Base-by-base conservation (phyloP, 2,113 vertebrate species). In the Saiga tatarica region DNA sequence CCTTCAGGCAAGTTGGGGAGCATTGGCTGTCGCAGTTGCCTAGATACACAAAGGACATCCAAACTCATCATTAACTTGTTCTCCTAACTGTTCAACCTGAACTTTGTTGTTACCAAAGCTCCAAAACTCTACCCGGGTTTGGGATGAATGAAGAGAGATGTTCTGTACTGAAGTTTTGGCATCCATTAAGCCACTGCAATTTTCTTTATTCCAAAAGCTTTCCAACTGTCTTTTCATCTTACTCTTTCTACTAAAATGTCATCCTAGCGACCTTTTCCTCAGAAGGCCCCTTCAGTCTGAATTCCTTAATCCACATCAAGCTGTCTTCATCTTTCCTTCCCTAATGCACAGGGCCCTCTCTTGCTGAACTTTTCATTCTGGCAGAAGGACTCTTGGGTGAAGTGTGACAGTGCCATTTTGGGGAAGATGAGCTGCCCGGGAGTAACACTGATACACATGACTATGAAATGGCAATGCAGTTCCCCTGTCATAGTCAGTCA, bases 191-290 rank as follows among this genome's bases (percentile, higher is more conserved):
- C 7, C 36, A 57, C 6, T 36, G 28, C 11, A 62, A 93, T 53
- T 59, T 59, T 93, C 47, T 88, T 97, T 88, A 64, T 84, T 93
- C 16, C 55, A 39, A 57, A 91, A 55, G 42, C 30, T 95, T 97
- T 71, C 42, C 45, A 95, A 47, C 16, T 57, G 39, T 89, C 57
- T 95, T 82, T 97, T 92, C 83, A 62, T 42, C 64, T 67, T 42
- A 60, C 39, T 76, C 10, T 62, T n/a, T 96, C 50, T 84, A 60
- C 57, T 83, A 64, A 74, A 85, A 83, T 86, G 45, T 62, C 76
- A 95, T 74, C 26, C 87, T 15, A 89, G 45, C 13, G 45, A 95
- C 71, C 52, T 11, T 78, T 36, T 9, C 36, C 50, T 93, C 84
- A 79, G 59, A 95, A 82, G 26, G n/a, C 59, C 25, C 10, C 78